These are phyloP conservation scores for Heliothis subflexa DNA, from an alignment of 1,140 invertebrate genomes.

Conservation along the genomic window DNA sequence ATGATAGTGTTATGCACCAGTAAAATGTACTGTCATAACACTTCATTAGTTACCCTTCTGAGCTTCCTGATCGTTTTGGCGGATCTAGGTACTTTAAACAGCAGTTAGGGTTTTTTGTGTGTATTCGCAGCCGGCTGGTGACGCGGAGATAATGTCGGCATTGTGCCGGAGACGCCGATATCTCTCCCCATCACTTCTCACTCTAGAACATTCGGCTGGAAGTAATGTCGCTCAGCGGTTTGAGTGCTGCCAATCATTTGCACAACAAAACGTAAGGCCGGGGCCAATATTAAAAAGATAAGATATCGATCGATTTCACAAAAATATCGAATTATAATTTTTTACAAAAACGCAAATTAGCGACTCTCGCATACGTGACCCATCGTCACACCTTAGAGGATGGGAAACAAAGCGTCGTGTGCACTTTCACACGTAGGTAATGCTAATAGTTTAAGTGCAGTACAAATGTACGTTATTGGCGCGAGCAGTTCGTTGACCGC, in stretches of 20 bases:
- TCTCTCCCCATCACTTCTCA: background rate
- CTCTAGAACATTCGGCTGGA: background rate
- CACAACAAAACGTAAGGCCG: background rate
- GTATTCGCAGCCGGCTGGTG: background rate
- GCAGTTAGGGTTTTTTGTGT: background rate
- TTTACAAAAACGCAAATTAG: too few species aligned
- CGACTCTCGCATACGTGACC: too few species aligned
- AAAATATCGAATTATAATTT: too few species aligned
- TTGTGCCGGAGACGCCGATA: background rate
- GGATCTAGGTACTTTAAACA: background rate
- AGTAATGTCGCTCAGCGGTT: background rate
- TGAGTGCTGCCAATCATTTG: conserved; percentile 6
- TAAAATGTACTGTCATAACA: background rate
- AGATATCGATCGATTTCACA: too few species aligned
- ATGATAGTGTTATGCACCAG: too few species aligned
- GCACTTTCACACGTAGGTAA: background rate
- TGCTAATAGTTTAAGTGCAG: conserved; percentile 22
- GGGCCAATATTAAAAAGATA: too few species aligned
- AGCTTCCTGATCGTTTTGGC: background rate
- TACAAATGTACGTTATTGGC: background rate
- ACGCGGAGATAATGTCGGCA: background rate
- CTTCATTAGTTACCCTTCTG: background rate
- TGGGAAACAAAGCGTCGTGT: background rate
- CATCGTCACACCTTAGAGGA: background rate
- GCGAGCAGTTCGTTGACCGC: conserved; percentile 29